Conservation (phyloP, 1,140 invertebrate species). For the Philotrypesis tridentata region DNA sequence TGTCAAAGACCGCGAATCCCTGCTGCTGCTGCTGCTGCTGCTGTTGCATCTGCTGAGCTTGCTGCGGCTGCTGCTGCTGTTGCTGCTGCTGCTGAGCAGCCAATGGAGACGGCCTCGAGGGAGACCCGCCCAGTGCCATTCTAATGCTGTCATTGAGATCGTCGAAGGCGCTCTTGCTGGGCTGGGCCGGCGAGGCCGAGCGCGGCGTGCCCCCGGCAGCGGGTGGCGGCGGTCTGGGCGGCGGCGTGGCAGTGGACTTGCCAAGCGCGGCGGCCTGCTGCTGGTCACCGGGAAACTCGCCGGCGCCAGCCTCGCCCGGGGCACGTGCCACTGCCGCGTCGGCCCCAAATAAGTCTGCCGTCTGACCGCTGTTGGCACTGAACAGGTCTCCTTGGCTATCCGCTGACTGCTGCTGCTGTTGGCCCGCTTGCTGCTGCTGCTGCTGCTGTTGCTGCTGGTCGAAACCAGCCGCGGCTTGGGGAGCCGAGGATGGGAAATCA, state of each 20-base stretch:
- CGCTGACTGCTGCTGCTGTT: too few relatives aligned
- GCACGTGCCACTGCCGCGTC: constrained; percentile 66
- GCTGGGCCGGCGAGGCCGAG: constrained; percentile 65
- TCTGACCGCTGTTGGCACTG: constrained; percentile 66
- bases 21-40: too few relatives aligned
- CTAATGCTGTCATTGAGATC: constrained; percentile 82
- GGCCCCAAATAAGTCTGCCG: constrained; percentile 69
- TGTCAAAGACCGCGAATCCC: constrained; percentile 61
- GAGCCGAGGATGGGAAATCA: constrained; percentile 70
- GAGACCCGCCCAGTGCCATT: constrained; percentile 79
- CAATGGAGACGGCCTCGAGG: constrained; percentile 70
- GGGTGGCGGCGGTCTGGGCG: constrained; percentile 73
- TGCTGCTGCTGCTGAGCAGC: constrained; percentile 68
- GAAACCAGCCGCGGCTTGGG: constrained; percentile 51
- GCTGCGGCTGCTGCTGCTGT: constrained; percentile 62
- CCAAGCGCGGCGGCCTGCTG: constrained; percentile 44
- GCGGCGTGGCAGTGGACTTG: constrained; percentile 70
- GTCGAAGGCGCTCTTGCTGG: constrained; percentile 79
- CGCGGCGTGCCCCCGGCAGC: constrained; percentile 71
- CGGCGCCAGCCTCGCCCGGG: constrained; percentile 55
- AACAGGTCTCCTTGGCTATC: constrained; percentile 72
- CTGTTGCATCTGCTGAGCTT: constrained; percentile 60
- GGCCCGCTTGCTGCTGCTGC: constrained; percentile 21
- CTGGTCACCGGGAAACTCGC: constrained; percentile 47
- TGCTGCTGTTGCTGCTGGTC: constrained; percentile 44